Conservation (phyloP, 2,113 vertebrate genomes). For the Saimiri boliviensis region DNA sequence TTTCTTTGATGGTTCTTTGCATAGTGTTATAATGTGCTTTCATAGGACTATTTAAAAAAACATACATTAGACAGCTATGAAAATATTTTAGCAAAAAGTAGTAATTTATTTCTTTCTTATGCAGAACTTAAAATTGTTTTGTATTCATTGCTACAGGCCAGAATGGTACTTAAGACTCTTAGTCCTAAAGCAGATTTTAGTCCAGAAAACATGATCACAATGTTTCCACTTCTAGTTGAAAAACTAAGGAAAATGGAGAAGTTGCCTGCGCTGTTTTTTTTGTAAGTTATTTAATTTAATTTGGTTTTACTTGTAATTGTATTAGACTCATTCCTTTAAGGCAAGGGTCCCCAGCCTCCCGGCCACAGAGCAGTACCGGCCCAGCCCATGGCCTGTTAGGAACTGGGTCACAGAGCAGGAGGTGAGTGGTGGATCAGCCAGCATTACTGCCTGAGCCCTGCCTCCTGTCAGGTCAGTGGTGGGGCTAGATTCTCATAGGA, state of each 20-base stretch:
- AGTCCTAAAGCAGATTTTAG: conserved; percentile 40
- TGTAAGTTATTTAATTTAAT: conserved; percentile 77
- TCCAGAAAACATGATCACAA: neutral
- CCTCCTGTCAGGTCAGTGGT: too few relatives aligned
- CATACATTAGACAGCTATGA: neutral
- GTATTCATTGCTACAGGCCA: conserved; percentile 67
- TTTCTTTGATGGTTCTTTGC: neutral
- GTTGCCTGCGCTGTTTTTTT: conserved; percentile 83
- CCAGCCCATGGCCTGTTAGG: too few relatives aligned
- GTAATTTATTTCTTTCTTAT: neutral
- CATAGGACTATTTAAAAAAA: neutral
- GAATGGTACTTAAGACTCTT: conserved; percentile 67
- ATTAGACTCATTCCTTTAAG: neutral
- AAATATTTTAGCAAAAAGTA: neutral
- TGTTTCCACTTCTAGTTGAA: conserved; percentile 79
- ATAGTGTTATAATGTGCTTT: neutral
- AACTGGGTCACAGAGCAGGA: too few relatives aligned
- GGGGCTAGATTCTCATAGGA: too few relatives aligned
- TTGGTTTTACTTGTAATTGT: neutral
- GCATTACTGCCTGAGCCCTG: too few relatives aligned
- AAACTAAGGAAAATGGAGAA: conserved; percentile 79
- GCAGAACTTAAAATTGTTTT: neutral
- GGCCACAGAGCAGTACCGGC: too few relatives aligned
- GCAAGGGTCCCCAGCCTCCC: accelerated
- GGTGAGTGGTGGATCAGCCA: too few relatives aligned